Evolutionary conservation across 2,888 invertebrate species (phyloP).

Genomic region (Acrocera orbiculus): DNA sequence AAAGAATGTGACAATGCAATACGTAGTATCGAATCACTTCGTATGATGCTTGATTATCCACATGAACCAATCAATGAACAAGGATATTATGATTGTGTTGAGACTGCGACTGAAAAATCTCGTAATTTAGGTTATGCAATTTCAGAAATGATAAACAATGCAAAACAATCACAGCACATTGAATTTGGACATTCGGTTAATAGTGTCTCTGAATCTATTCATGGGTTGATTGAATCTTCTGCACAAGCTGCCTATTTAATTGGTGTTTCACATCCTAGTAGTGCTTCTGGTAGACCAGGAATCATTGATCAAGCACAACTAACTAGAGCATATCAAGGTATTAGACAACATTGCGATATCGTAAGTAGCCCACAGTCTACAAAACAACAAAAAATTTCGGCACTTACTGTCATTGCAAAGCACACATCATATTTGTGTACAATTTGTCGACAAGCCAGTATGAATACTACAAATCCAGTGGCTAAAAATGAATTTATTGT

Average conservation of each 20-base stretch:
- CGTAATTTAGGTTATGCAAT: constrained; percentile 75
- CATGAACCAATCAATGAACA: constrained; percentile 73
- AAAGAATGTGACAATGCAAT: constrained; percentile 94
- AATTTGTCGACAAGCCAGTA: constrained; percentile 83
- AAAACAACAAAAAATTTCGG: constrained; percentile 72
- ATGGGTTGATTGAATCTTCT: constrained; percentile 79
- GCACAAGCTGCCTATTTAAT: constrained; percentile 91
- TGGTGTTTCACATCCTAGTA: constrained; percentile 80
- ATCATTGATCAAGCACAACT: constrained; percentile 79
- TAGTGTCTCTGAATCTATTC: constrained; percentile 72
- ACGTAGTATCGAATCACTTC: constrained; percentile 72
- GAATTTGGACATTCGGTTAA: constrained; percentile 70
- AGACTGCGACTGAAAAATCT: constrained; percentile 75
- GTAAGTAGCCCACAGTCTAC: constrained; percentile 52
- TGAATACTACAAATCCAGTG: constrained; percentile 73
- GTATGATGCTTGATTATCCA: constrained; percentile 67
- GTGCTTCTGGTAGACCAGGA: constrained; percentile 73
- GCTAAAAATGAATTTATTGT: constrained; percentile 95
- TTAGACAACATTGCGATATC: constrained; percentile 71
- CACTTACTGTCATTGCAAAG: constrained; percentile 87
- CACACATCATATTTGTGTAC: constrained; percentile 93
- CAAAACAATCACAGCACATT: constrained; percentile 71
- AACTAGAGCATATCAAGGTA: constrained; percentile 74
- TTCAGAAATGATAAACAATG: constrained; percentile 86
- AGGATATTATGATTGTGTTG: constrained; percentile 87